These are phyloP conservation scores for Melanostigma gelatinosum DNA, from an alignment of 2,113 vertebrate genomes.

Conservation along the genomic window DNA sequence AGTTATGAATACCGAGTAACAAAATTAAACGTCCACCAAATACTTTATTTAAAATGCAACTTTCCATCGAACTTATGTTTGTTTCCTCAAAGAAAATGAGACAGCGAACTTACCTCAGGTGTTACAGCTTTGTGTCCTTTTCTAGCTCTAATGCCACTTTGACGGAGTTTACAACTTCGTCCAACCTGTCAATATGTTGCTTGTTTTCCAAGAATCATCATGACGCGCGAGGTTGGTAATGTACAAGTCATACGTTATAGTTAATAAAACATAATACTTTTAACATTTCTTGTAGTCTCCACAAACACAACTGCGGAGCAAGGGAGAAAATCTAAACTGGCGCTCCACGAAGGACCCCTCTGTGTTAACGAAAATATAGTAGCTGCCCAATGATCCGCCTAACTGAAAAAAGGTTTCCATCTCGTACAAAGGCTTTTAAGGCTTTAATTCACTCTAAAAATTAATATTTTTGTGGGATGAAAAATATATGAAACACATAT, in stretches of 20 bases:
- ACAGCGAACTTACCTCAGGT: slow-evolving; percentile 17
- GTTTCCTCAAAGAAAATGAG: neutral
- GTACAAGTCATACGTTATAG: neutral
- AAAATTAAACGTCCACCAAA: neutral
- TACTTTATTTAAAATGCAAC: too few relatives aligned
- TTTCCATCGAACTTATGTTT: neutral
- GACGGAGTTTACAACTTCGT: neutral
- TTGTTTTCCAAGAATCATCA: neutral
- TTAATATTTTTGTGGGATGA: too few relatives aligned
- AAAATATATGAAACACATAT: fast-evolving
- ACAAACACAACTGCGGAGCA: neutral
- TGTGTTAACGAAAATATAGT: slow-evolving; percentile 39
- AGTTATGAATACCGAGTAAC: too few relatives aligned
- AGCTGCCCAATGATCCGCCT: slow-evolving; percentile 54
- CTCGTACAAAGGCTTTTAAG: neutral
- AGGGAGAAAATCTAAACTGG: slow-evolving; percentile 65
- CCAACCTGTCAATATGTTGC: neutral
- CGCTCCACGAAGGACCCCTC: slow-evolving; percentile 76
- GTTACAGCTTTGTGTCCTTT: neutral
- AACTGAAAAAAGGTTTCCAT: neutral
- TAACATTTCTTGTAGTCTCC: fast-evolving
- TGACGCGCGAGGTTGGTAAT: neutral
- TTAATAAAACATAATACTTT: neutral
- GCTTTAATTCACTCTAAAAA: fast-evolving
- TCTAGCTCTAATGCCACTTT: neutral